Evolutionary conservation across 2,888 invertebrate genomes (phyloP), one percentile per base, ranked within the genome.

Genomic region (Erynnis tages): DNA sequence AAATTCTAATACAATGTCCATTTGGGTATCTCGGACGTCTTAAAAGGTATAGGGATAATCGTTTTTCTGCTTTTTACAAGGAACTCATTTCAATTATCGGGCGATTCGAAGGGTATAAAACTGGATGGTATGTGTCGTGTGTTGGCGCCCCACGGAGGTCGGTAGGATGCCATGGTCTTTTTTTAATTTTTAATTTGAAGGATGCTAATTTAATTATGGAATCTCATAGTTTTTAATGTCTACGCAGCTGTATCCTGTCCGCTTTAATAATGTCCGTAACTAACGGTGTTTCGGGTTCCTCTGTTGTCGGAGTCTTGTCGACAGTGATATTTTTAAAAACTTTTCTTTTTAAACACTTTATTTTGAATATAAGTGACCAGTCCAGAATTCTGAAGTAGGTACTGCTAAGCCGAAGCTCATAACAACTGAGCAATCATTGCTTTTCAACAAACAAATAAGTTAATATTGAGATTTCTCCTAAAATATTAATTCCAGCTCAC

Each of bases 1-100:
- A 88, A 89, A 88, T 89, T 87, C 88, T 88, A 88, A 89, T 89
- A 87, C 89, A 86, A 83, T 83, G 79, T 88, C 89, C 89, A 89
- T 88, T 88, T 88, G 87, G 88, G 85, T 89, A 88, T 89, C 88
- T 88, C 87, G 81, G 82, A 82, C 82, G 83, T 85, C 86, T 86
- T 87, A 88, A 89, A 87, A 88, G 88, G 85, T 84, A 88, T 75
- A 71, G 79, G 84, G 82, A 82, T 88, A 89, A 88, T 87, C 85
- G 87, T 85, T 88, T 85, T 85, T 85, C 85, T 85, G 84, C 82
- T 83, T 87, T 88, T 88, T 88, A 87, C 86, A 88, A 83, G 86
- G 87, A 87, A 87, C 89, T 88, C 84, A 87, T 89, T 88, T 89
- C 88, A 89, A 89, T 89, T 89, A 89, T 89, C 87, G 79, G 76